phyloP scores from a whole-genome alignment of 2,888 invertebrate species.

The Pristionchus arcanus region DNA sequence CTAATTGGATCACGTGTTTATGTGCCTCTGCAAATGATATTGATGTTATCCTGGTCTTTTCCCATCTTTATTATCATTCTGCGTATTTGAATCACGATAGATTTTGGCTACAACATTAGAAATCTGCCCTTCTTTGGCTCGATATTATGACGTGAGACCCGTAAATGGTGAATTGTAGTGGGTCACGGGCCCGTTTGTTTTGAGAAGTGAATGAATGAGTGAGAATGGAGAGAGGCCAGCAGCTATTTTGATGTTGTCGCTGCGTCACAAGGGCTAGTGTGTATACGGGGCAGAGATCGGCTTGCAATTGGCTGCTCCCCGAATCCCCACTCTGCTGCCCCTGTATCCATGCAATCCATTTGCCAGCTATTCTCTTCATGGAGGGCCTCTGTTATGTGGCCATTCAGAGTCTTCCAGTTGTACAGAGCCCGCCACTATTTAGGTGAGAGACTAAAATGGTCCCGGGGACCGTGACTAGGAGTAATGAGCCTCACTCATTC shows the following conservation, averaged over 20 bases:
- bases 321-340: neutral
- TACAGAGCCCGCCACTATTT: neutral
- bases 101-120: neutral
- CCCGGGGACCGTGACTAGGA: neutral
- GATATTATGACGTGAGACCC: neutral
- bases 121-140: neutral
- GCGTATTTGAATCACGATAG: neutral
- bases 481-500: neutral
- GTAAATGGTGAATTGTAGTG: conserved; percentile 3
- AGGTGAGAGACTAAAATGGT: neutral
- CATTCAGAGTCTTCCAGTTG: neutral
- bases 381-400: neutral
- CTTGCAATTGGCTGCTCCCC: neutral
- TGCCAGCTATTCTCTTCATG: neutral
- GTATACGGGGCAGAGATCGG: neutral
- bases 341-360: neutral
- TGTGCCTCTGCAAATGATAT: neutral
- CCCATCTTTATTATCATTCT: neutral
- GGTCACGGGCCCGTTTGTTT: neutral
- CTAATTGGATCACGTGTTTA: neutral
- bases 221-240: neutral
- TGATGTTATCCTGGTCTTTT: neutral
- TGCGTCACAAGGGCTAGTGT: neutral
- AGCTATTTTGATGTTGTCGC: neutral
- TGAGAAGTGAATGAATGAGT: conserved; percentile 1